Conservation (phyloP, 2,113 vertebrate genomes). For the Melanerpes formicivorus region DNA sequence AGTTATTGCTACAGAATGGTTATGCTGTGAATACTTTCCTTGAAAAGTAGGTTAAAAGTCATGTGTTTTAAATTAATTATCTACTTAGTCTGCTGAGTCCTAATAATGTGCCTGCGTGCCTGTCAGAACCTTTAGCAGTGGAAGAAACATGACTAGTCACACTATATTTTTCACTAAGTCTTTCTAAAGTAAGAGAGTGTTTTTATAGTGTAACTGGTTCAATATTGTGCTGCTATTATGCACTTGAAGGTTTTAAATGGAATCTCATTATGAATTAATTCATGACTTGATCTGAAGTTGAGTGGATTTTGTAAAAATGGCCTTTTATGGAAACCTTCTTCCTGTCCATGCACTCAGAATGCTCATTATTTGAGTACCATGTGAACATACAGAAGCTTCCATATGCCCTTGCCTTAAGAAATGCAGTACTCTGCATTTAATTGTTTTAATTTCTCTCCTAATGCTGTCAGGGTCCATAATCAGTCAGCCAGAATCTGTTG, state of each 20-base stretch:
- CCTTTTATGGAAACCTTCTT: background rate
- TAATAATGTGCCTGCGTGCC: constrained; percentile 54
- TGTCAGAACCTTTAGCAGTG: constrained; percentile 37
- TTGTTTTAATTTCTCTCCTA: background rate
- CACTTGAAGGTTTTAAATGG: background rate
- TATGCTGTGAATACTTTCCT: constrained; percentile 28
- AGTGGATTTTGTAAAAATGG: background rate
- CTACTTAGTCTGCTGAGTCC: constrained; percentile 59
- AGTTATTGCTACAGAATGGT: constrained; percentile 34
- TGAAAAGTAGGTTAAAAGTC: constrained; percentile 65
- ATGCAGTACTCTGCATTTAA: background rate
- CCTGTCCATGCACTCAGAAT: background rate
- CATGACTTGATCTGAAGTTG: background rate
- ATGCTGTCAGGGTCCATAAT: background rate
- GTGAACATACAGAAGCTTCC: background rate
- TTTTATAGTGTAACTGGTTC: constrained; percentile 17
- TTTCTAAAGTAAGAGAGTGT: constrained; percentile 29
- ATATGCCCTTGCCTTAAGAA: background rate
- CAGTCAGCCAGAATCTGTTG: background rate
- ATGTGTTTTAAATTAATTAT: constrained; percentile 68
- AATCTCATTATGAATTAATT: background rate
- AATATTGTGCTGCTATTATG: constrained; percentile 23
- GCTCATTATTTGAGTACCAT: background rate
- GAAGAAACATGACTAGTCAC: constrained; percentile 34
- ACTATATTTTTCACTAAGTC: constrained; percentile 48